Conservation (phyloP, 2,113 vertebrate genomes). For the Sphyrna mokarran region DNA sequence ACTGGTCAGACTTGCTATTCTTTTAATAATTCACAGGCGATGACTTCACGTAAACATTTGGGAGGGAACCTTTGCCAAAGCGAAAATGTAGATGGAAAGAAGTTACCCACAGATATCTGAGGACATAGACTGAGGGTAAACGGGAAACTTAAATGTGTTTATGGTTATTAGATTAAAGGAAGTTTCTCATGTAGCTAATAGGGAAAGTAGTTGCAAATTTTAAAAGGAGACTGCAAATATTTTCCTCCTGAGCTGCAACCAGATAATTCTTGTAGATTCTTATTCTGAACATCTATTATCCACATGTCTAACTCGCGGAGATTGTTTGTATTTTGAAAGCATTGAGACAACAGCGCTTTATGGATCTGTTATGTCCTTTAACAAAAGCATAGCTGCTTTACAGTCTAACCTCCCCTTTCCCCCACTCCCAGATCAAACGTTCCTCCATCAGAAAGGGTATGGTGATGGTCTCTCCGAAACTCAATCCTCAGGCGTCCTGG, state of each 20-base stretch:
- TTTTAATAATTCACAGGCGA: neutral
- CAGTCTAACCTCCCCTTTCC: neutral
- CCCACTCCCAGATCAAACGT: conserved; percentile 79
- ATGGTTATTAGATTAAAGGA: neutral
- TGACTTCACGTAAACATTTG: neutral
- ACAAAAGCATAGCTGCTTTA: neutral
- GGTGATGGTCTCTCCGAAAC: conserved; percentile 92
- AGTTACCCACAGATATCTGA: neutral
- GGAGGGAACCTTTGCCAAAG: neutral
- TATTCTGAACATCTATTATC: neutral
- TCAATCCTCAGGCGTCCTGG: conserved; percentile 94
- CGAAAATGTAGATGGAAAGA: neutral
- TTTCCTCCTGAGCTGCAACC: neutral
- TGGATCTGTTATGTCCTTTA: neutral
- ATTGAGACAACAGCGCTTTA: neutral
- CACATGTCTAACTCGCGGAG: neutral
- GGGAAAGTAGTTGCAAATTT: neutral
- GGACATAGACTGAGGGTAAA: neutral
- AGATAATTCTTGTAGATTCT: neutral
- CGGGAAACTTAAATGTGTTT: neutral
- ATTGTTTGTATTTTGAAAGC: neutral
- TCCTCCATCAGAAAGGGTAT: conserved; percentile 95
- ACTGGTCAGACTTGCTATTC: neutral
- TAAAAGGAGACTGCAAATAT: neutral
- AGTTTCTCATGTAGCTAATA: neutral